Percentiles rank a stretch among this genome's conserved stretches.
These are phyloP conservation scores for Platorchestia sp. DNA, from an alignment of 1,140 invertebrate species.

Conservation along the genomic window DNA sequence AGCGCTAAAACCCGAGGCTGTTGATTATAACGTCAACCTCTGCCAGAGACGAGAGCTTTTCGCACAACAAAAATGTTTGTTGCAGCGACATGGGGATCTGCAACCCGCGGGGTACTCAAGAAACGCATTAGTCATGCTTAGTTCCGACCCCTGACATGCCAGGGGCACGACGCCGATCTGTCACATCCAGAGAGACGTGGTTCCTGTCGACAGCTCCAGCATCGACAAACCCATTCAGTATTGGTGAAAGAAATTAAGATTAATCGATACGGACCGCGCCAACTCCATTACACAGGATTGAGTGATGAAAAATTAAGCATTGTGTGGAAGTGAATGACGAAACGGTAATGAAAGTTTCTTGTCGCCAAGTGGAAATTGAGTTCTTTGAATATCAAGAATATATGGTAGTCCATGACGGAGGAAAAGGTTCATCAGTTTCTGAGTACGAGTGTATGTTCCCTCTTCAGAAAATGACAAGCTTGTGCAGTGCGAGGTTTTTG, in stretches of 20 bases:
- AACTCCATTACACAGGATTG: not conserved
- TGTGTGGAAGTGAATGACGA: not conserved
- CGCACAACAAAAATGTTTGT: not conserved
- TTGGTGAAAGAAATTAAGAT: not conserved
- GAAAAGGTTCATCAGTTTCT: too few relatives aligned
- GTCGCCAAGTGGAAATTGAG: not conserved
- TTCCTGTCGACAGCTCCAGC: not conserved
- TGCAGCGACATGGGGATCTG: not conserved
- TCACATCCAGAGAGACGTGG: not conserved
- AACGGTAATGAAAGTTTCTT: not conserved
- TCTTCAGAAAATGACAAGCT: too few relatives aligned
- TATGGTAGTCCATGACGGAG: not conserved
- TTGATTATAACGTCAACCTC: not conserved
- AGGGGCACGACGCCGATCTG: not conserved
- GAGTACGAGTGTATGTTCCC: too few relatives aligned
- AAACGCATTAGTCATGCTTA: not conserved
- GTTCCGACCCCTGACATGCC: not conserved
- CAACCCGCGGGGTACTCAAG: not conserved
- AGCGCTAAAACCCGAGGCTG: not conserved
- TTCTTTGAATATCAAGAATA: not conserved
- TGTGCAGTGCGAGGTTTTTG: too few relatives aligned
- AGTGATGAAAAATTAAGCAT: not conserved
- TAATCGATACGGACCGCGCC: not conserved
- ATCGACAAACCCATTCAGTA: not conserved
- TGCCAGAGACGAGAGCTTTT: not conserved